phyloP scores from a whole-genome alignment of 2,113 vertebrate genomes.

The Neotragus pygmaeus region DNA sequence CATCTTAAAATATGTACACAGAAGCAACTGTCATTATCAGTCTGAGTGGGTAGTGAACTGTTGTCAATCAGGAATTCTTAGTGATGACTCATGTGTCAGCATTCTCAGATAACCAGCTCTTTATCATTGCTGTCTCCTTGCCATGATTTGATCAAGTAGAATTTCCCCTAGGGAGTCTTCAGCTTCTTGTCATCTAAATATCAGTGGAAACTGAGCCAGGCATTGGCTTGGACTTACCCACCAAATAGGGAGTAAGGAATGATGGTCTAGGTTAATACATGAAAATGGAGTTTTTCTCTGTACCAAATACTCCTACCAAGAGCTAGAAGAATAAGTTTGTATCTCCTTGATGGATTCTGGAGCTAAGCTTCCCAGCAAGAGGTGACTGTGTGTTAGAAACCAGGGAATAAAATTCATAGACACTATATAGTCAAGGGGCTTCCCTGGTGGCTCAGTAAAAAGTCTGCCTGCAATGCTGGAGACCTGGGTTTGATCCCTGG shows the following conservation, averaged over 20 bases:
- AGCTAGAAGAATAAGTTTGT: not conserved
- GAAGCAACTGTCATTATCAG: not conserved
- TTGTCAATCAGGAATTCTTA: slow-evolving; percentile 8
- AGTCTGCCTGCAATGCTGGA: not conserved
- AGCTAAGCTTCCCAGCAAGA: not conserved
- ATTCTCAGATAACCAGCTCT: not conserved
- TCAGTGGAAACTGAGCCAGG: not conserved
- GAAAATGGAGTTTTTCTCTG: not conserved
- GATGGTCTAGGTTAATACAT: not conserved
- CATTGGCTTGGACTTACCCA: not conserved
- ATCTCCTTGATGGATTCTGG: not conserved
- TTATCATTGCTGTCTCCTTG: not conserved
- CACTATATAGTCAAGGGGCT: not conserved
- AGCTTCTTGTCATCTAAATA: not conserved
- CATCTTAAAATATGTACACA: not conserved
- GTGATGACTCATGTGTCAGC: not conserved
- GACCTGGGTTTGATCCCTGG: not conserved
- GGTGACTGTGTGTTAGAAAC: not conserved
- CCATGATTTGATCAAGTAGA: not conserved
- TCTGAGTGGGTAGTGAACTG: not conserved
- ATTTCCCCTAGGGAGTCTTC: not conserved
- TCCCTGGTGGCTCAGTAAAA: not conserved
- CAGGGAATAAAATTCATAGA: not conserved
- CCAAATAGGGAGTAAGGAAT: not conserved
- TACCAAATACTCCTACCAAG: not conserved